Base-by-base conservation (phyloP, 1,140 invertebrate genomes). In the Ptiloglossa arizonensis region DNA sequence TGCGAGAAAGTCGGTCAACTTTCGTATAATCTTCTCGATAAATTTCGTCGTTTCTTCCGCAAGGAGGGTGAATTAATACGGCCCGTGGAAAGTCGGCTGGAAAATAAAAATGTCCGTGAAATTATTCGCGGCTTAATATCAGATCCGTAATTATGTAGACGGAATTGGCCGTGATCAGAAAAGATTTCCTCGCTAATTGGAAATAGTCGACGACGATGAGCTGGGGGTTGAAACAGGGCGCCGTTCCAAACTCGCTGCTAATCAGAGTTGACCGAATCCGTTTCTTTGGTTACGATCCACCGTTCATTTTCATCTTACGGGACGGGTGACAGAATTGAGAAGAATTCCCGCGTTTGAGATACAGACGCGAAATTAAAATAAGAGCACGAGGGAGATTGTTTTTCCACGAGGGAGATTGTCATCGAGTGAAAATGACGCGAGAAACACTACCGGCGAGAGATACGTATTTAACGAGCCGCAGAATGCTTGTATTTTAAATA, bases 231-330 rank as follows among this genome's bases (percentile, higher is more conserved):
- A 11, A 17, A 56, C 62, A 9, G 64, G 44, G 15, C 29, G n/a
- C 4, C 27, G 24, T 0, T 19, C 17, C 32, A 32, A 67, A 54
- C 24, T 67, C 62, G 35, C n/a, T n/a, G 56, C 41, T 72, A 68
- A 82, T 78, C 62, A 54, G 15, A 70, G 41, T 62, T 67, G 66
- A 67, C 73, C 62, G 68, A 78, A 67, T 68, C 19, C 35, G 3
- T 48, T 78, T 35, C 27, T 56, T 29, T 19, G 13, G 48, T 72
- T 52, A 66, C 54, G 24, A 54, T 57, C 32, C 52, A 19, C 15
- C 64, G 15, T 41, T 71, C 2, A 2, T 24, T 44, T 50, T 56
- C n/a, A 27, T 32, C 32, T 13, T n/a, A n/a, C 13, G 8, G 8
- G 8, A 8, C 24, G 24, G 64, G 19, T 5, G 22, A 22, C 1